A percentile compares a stretch with the other conserved stretches of the same genome.
Evolutionary conservation across 2,113 vertebrate genomes (phyloP).

Genomic region (Chamaetylas fuelleborni): DNA sequence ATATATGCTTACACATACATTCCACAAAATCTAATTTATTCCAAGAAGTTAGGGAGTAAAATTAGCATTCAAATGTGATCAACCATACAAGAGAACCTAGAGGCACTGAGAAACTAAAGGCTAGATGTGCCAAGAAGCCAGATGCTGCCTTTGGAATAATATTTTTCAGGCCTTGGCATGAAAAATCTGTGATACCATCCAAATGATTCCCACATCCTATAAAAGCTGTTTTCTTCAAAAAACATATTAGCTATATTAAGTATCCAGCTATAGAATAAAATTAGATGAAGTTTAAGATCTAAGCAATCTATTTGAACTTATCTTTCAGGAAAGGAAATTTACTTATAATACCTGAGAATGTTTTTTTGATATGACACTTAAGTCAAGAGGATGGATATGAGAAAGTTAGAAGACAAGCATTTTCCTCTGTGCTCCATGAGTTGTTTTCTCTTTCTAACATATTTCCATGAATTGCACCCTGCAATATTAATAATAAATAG

Average conservation of each 20-base stretch:
- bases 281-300: neutral
- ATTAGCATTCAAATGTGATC: conserved; percentile 47
- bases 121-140: conserved; percentile 70
- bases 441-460: neutral
- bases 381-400: neutral
- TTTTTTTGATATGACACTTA: neutral
- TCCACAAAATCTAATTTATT: neutral
- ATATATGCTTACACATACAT: neutral
- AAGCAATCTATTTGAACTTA: neutral
- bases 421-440: neutral
- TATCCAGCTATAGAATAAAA: neutral
- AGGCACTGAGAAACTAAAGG: conserved; percentile 50
- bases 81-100: conserved; percentile 29
- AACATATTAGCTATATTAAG: neutral
- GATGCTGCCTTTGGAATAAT: conserved; percentile 73
- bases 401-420: neutral
- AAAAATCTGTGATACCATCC: conserved; percentile 43
- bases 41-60: conserved; percentile 26
- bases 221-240: conserved; percentile 49
- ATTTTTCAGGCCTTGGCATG: conserved; percentile 59
- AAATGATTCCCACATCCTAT: conserved; percentile 46
- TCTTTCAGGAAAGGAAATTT: neutral
- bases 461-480: neutral
- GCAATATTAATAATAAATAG: neutral
- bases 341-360: neutral